Conservation (phyloP, 2,113 vertebrate genomes). For the Mola mola region DNA sequence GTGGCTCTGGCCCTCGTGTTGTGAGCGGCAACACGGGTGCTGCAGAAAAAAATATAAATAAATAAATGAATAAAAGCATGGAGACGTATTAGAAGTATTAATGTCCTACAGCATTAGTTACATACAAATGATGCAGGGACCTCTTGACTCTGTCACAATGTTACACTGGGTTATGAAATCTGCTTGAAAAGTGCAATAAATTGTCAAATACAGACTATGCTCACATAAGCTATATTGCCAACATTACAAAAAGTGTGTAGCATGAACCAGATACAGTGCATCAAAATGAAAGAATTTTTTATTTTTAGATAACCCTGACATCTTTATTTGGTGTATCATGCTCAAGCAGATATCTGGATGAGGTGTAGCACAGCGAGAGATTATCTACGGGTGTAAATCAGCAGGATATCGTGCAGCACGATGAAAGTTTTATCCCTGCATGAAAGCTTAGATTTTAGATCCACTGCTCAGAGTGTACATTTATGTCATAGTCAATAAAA, state of each 20-base stretch:
- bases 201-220: too few relatives aligned
- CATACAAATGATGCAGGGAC: constrained; percentile 41
- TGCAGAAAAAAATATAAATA: too few relatives aligned
- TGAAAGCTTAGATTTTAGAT: background rate
- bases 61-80: too few relatives aligned
- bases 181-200: too few relatives aligned
- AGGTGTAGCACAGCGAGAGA: background rate
- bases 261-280: background rate
- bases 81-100: too few relatives aligned
- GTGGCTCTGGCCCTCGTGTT: too few relatives aligned
- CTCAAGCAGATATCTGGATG: background rate
- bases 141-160: constrained; percentile 36
- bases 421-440: background rate
- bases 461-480: background rate
- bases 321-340: background rate
- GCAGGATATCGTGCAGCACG: background rate
- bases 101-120: constrained; percentile 42
- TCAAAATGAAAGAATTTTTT: background rate
- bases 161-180: constrained; percentile 27
- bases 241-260: too few relatives aligned
- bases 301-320: background rate
- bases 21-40: too few relatives aligned
- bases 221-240: too few relatives aligned
- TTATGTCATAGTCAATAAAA: too few relatives aligned
- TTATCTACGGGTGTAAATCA: background rate